Base-by-base conservation (phyloP, 2,113 vertebrate species). In the Turdus rufiventris region DNA sequence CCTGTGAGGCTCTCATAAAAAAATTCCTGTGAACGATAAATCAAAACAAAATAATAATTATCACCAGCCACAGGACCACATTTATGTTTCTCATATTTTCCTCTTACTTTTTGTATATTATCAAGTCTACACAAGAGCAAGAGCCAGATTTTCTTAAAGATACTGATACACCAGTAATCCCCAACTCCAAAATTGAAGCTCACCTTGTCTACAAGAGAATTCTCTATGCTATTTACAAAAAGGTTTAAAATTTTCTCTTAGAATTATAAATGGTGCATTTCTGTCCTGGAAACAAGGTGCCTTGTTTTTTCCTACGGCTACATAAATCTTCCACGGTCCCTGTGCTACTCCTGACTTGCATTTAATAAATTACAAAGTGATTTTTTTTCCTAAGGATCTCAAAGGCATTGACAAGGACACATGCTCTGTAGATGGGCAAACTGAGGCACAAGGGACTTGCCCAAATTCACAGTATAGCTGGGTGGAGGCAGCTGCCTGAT, bases 21-120 rank as follows among this genome's bases (percentile, higher is more conserved):
- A 97, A 97, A 97, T 97, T 97, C 96, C 96, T 97, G 84, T 60
- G 93, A 96, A 92, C 65, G 54, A 97, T 97, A 97, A 97, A 97
- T 97, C 96, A 97, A 94, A 97, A 98, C 97, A 98, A 98, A 98
- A 98, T 97, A 98, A 98, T 97, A 98, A 98, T 98, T 98, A 98
- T 97, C 97, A 90, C 93, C 94, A 96, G 87, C 92, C 89, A 96
- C 86, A 91, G 88, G 87, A 88, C 82, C 85, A 57, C 89, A 82
- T 91, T 94, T 97, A 92, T 91, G 73, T 77, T 89, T 89, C 93
- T 96, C 95, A 96, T 97, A 97, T 96, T 97, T 97, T 97, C 96
- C 85, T 95, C 92, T 92, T 81, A 89, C 73, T 95, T 96, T 95
- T 93, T 42, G 1, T 97, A 70, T 76, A 85, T 96, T 88, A 96